phyloP scores from a whole-genome alignment of 2,888 invertebrate genomes.

The Lacanobia wlatinum region DNA sequence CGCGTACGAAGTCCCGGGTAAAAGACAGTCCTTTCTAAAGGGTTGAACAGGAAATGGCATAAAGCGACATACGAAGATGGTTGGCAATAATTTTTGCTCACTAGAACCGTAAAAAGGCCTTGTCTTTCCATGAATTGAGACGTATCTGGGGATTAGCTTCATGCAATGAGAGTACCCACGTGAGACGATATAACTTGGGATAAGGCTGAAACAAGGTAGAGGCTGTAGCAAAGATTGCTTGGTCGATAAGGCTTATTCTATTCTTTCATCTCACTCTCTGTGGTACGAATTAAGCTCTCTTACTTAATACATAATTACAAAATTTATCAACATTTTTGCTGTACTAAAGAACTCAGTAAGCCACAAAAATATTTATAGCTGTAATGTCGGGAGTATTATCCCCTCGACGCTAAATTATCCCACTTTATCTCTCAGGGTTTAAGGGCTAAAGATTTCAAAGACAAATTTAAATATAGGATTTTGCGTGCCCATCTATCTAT shows the following conservation, averaged over 20 bases:
- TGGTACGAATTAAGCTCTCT: background rate
- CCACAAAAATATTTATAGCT: slow-evolving; percentile 34
- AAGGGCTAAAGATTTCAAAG: slow-evolving; percentile 10
- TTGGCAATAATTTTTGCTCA: no score
- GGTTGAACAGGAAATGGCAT: background rate
- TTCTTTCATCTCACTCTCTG: background rate
- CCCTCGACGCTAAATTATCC: slow-evolving; percentile 16
- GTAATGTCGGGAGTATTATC: slow-evolving; percentile 14
- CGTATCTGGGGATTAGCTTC: background rate
- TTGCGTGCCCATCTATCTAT: background rate
- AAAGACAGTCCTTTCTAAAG: background rate
- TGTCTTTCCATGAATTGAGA: background rate
- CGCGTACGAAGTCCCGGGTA: no score
- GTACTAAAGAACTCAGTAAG: slow-evolving; percentile 20
- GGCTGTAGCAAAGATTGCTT: background rate
- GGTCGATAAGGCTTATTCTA: background rate
- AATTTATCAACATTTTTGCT: background rate
- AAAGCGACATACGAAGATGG: no score
- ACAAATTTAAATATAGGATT: slow-evolving; percentile 15
- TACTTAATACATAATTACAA: slow-evolving; percentile 1
- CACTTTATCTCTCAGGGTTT: slow-evolving; percentile 19
- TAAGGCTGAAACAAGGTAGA: background rate
- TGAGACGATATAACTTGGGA: background rate
- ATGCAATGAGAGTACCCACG: background rate
- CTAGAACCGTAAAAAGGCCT: no score